phyloP scores from a whole-genome alignment of 2,797 vertebrate species.

The Artibeus jamaicensis region DNA sequence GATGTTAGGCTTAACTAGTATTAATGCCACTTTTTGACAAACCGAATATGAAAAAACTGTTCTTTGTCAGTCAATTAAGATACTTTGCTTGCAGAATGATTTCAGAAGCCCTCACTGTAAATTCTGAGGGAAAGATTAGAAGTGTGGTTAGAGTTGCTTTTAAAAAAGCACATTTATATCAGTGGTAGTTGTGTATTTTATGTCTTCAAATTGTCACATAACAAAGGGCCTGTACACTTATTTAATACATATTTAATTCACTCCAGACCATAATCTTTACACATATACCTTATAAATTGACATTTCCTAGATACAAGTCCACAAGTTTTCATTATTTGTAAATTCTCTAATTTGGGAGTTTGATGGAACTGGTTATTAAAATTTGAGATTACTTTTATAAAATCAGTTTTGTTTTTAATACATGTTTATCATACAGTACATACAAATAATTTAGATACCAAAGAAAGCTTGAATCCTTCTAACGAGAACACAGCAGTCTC shows the following conservation, averaged over 20 bases:
- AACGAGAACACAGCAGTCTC: neutral
- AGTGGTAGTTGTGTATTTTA: neutral
- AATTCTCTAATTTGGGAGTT: neutral
- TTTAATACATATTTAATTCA: neutral
- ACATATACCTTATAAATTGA: neutral
- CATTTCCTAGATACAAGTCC: neutral
- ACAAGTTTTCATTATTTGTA: neutral
- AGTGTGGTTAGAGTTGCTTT: neutral
- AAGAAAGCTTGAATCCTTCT: neutral
- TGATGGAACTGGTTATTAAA: neutral
- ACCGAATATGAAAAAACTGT: constrained; percentile 14
- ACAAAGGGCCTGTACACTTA: neutral
- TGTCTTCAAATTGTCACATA: neutral
- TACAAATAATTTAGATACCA: constrained; percentile 11
- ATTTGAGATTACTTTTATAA: neutral
- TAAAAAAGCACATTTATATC: neutral
- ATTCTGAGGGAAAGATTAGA: constrained; percentile 16
- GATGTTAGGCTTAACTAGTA: constrained; percentile 49
- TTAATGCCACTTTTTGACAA: constrained; percentile 40
- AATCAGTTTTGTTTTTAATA: neutral
- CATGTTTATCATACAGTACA: neutral
- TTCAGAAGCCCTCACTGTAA: constrained; percentile 1
- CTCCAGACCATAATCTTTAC: neutral
- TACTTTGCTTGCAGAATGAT: constrained; percentile 40
- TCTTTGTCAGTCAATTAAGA: constrained; percentile 7